Base-by-base conservation (phyloP, 1,140 invertebrate species). In the Drosophila littoralis region DNA sequence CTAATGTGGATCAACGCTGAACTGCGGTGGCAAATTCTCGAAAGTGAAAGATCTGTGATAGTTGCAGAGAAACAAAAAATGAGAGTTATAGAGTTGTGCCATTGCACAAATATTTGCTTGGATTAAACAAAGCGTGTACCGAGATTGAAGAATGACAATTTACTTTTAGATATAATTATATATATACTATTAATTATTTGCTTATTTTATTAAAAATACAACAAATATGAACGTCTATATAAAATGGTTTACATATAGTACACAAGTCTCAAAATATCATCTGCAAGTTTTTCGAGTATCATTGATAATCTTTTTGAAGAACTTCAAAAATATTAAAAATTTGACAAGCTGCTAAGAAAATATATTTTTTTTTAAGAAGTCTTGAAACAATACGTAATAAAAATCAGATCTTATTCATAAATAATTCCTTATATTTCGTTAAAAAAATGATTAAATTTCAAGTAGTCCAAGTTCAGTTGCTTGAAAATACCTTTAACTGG, bases 21-120 rank as follows among this genome's bases (percentile, higher is more conserved):
- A 59, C 38, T 46, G 63, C 12, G 63, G 38, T 67, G 36, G 70
- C 70, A 45, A 71, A 57, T 51, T 46, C 59, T 17, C 42, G n/a
- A 42, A 13, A 51, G 22, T 51, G 12, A 28, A 9, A 67, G 65
- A 46, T 10, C 15, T 22, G 7, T 0, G 7, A 46, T 1, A 22
- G 22, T 28, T 28, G 22, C 0, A 28, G 4, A 28, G 22, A 28
- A 28, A 28, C 22, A 28, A 28, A 28, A 28, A 5, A 3, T 28
- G 3, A 28, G 22, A 5, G 22, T 5, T 28, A 5, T 28, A 28
- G 4, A 5, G 22, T 28, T 28, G 22, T 28, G 22, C 22, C 4
- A 28, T 28, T 28, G 22, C 22, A 0, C 22, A 28, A 28, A 28
- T 28, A 28, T 28, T 28, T 28, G 22, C 22, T 28, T 28, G 3